These are phyloP conservation scores for Lordiphosa mommai DNA, from an alignment of 1,140 invertebrate genomes.

Conservation along the genomic window DNA sequence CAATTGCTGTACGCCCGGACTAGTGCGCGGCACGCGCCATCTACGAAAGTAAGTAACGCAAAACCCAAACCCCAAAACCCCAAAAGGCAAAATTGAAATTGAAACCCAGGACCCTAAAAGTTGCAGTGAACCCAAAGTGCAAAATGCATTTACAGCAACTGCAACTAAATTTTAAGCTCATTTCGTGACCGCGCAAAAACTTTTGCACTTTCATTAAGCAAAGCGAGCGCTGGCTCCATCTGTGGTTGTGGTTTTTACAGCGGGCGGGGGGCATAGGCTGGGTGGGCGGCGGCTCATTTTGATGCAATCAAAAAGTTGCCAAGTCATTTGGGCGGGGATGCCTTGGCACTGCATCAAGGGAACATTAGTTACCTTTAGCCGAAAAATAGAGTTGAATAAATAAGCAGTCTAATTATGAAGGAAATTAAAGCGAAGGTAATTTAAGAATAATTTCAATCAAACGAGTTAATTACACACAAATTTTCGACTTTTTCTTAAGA, in stretches of 20 bases:
- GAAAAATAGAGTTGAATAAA: constrained; percentile 24
- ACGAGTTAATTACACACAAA: no score
- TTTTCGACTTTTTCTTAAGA: no score
- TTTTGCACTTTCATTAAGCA: constrained; percentile 68
- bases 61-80: constrained; percentile 4
- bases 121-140: constrained; percentile 30
- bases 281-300: constrained; percentile 26
- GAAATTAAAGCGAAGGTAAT: no score
- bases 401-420: neutral
- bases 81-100: constrained; percentile 22
- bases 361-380: constrained; percentile 6
- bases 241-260: neutral
- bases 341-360: constrained; percentile 46
- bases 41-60: constrained; percentile 80
- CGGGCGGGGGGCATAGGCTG: constrained; percentile 3
- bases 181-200: constrained; percentile 48
- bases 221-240: neutral
- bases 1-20: constrained; percentile 87
- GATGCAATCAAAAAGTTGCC: constrained; percentile 55
- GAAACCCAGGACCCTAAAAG: constrained; percentile 20
- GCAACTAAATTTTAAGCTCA: constrained; percentile 68
- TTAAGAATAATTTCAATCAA: no score
- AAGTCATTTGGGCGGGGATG: constrained; percentile 27
- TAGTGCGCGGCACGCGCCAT: constrained; percentile 85
- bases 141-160: constrained; percentile 35